Base-by-base conservation (phyloP, 2,113 vertebrate species). In the Indri indri region DNA sequence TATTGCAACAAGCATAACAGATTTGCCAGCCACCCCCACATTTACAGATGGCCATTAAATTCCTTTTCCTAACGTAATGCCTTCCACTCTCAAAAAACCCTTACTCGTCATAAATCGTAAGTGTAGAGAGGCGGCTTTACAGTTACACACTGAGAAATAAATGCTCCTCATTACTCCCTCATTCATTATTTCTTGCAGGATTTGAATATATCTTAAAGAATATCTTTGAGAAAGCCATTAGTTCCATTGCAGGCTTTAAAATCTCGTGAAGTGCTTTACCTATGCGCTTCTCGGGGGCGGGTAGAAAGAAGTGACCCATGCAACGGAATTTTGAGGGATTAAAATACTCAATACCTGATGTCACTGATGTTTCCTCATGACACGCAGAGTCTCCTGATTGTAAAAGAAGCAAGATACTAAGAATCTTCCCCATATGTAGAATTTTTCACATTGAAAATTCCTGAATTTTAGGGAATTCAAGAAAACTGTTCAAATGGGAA, bases 1-100 rank as follows among this genome's bases (percentile, higher is more conserved):
- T 99, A 99, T 98, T 98, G 71, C 98, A 98, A 94, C 94, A 97
- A 45, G 97, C 73, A 98, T 97, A 98, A 95, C 95, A 89, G 96
- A 96, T 91, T 96, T 98, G 90, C 98, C 98, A 98, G 81, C 95
- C 96, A 96, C 95, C 94, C 96, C 96, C 97, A 93, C 91, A 86
- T 98, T 98, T 98, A 98, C 98, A 90, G 83, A 98, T 97, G 95
- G 96, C 96, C 97, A 98, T 98, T 98, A 98, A 98, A 98, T 98
- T 98, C 40, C 40, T 98, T 98, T 97, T 91, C 65, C 84, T 96
- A 98, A 97, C 83, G 50, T 91, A 97, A 96, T 97, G 90, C 95
- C 98, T 98, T 98, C 93, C 70, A 96, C 93, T 70, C 68, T 73
- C 82, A 90, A 66, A 80, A 93, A 97, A 50, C 13, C 65, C 66